Base-by-base conservation (phyloP, 2,113 vertebrate genomes). In the Rhodinocichla rosea region DNA sequence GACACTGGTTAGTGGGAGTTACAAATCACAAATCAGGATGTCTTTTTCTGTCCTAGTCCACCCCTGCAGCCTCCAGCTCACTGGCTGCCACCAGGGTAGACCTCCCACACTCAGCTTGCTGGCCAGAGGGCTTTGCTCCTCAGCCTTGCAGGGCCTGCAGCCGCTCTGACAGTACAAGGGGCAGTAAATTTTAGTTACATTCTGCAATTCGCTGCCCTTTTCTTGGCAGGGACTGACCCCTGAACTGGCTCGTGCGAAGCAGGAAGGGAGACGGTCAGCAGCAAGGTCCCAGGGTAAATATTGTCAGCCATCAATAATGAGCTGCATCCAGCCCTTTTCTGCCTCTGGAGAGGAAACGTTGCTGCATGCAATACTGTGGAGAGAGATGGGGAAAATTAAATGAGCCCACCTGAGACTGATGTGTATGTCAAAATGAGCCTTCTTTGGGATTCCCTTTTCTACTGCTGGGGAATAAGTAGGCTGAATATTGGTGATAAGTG, bases 401-500 rank as follows among this genome's bases (percentile, higher is more conserved):
- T 28, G 7, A 45, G 49, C 44, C 30, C 69, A 68, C 16, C 55
- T 35, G 39, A 73, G 49, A 65, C 20, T 69, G 23, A 42, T 8
- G 17, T 18, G 7, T 21, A 1, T 30, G 22, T 79, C 70, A 85
- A 42, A 83, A 6, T 18, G 13, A 73, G 50, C 67, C 6, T 42
- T 70, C 75, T 85, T 65, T 92, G 81, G 95, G 84, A 91, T 83
- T 95, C 67, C 82, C 78, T 85, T 87, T 62, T 37, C 74, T 84
- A 16, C 44, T 90, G 59, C 68, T 92, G 42, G 39, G 62, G 79
- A 73, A 63, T 47, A 77, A 68, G 67, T 76, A 74, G 90, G 85
- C 68, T 87, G 77, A 64, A 19, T 47, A 39, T 27, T 15, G 35
- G 33, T 79, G 80, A 26, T 40, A 79, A 69, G 80, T 7, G 17